Conservation (phyloP, 2,113 vertebrate species). For the Toxotes jaculatrix region DNA sequence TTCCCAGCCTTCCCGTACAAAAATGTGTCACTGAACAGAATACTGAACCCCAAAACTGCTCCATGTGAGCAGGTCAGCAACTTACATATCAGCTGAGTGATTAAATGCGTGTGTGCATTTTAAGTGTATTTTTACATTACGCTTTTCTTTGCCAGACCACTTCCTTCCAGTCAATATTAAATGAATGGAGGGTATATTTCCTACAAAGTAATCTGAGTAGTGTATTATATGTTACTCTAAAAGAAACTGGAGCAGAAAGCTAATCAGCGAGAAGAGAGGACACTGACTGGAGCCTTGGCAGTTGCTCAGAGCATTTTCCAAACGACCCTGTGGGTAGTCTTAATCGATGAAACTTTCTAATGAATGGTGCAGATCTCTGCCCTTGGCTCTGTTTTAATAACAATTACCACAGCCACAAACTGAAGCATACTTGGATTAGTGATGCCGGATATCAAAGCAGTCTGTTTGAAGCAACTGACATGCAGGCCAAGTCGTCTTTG, state of each 20-base stretch:
- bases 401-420: conserved; percentile 53
- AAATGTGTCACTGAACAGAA: not conserved
- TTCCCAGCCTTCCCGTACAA: not conserved
- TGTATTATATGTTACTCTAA: not conserved
- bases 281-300: not conserved
- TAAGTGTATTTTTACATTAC: not conserved
- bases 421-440: conserved; percentile 41
- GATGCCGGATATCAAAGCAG: conserved; percentile 34
- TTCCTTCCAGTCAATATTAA: not conserved
- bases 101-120: not conserved
- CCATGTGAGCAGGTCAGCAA: not conserved
- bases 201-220: not conserved
- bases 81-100: not conserved
- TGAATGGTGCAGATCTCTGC: conserved; percentile 58
- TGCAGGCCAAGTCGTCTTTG: conserved; percentile 47
- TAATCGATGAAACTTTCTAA: conserved; percentile 69
- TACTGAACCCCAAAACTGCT: too few relatives aligned
- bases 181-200: not conserved
- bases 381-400: conserved; percentile 64
- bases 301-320: conserved; percentile 16
- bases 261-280: conserved; percentile 2
- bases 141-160: not conserved
- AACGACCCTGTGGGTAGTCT: conserved; percentile 41
- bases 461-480: conserved; percentile 43
- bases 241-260: conserved; percentile 15